These are phyloP conservation scores for Carassius auratus DNA, from an alignment of 2,113 vertebrate species.

Conservation along the genomic window DNA sequence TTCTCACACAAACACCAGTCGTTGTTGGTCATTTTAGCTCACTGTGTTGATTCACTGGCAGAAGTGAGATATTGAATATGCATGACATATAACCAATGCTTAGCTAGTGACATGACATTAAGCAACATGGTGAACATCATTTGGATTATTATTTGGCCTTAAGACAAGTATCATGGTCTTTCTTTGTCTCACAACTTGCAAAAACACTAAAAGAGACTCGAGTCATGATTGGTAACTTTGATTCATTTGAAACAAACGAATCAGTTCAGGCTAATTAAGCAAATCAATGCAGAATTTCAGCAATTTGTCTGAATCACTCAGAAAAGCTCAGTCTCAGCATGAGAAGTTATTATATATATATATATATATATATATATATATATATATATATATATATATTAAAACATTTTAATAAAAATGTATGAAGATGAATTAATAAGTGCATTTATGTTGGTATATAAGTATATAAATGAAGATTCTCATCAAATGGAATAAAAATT, in stretches of 20 bases:
- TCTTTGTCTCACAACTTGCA: neutral
- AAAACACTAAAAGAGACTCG: neutral
- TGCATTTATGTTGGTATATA: no score
- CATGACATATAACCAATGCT: neutral
- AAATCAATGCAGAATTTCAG: neutral
- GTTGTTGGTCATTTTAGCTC: conserved; percentile 12
- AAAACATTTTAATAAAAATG: neutral
- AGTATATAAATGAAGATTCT: no score
- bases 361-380: no score
- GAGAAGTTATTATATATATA: no score
- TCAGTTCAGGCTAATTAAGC: neutral
- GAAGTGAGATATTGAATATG: neutral
- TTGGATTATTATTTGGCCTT: neutral
- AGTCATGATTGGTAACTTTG: neutral
- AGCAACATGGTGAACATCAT: neutral
- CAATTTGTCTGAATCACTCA: no score
- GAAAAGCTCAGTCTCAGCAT: neutral
- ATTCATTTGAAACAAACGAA: neutral
- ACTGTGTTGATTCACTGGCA: conserved; percentile 11
- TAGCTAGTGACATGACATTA: neutral
- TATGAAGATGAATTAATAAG: neutral
- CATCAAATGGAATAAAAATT: no score
- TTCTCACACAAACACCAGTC: neutral
- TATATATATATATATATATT: no score
- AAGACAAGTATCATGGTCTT: neutral